Evolutionary conservation across 2,113 vertebrate species (phyloP), one percentile per base, ranked within the genome.

Genomic region (Ascaphus truei): DNA sequence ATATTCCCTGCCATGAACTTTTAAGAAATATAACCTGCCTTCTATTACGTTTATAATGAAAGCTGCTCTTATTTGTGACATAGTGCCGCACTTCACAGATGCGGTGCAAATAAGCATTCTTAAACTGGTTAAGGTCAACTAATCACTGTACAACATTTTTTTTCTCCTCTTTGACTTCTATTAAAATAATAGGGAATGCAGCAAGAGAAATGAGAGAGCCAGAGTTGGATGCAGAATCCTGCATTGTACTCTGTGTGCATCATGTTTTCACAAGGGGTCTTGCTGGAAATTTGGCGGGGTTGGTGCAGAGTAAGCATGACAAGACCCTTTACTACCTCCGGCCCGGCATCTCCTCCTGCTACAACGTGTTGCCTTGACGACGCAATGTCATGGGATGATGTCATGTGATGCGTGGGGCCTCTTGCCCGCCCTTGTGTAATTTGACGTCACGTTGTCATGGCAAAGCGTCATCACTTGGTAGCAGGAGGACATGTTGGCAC

Each of bases 1-100:
- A 83, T 83, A 82, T 88, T 90, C 87, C 89, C 84, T 85, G 79
- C 89, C 88, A 90, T 91, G 89, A 91, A 92, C 90, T 89, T 86
- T 84, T 89, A 89, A 87, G 84, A 89, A 90, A 94, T 89, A 92
- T 26, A 88, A 88, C 88, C 88, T 79, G 75, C 79, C 75, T 77
- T 86, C 80, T 51, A 76, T 87, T 85, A 84, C 41, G 74, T 79
- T 86, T 81, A 83, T 88, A 86, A 88, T 84, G 80, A 84, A 84
- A 88, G 81, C 74, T 3, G 34, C 78, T 86, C 81, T 86, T 87
- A 81, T 83, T 85, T 81, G 83, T 88, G 88, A 89, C 90, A 86
- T 85, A 85, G 83, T 83, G 79, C 80, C 85, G 86, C 86, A 79
- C 77, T 84, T 86, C 83, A 78, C 85, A 86, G 85, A 84, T 78